Evolutionary conservation across 2,888 invertebrate genomes (phyloP).

Genomic region (Nasonovia ribisnigri): DNA sequence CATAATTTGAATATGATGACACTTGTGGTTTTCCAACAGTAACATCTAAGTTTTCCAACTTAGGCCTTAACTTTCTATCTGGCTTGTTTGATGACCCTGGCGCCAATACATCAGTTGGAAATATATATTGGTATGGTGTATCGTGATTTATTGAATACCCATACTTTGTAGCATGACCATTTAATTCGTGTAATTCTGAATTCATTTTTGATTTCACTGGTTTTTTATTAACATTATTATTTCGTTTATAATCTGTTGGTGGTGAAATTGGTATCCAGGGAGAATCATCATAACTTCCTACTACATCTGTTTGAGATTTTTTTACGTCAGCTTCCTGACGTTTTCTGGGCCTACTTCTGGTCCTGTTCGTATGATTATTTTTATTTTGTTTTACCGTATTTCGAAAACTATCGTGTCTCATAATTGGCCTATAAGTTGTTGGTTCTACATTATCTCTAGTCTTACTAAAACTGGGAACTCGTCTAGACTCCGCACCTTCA

Average conservation of each 20-base stretch:
- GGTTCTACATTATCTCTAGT: conserved; percentile 60
- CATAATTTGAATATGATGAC: neutral
- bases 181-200: conserved; percentile 20
- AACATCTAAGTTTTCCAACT: neutral
- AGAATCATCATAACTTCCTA: conserved; percentile 61
- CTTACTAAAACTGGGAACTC: conserved; percentile 48
- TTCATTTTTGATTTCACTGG: conserved; percentile 36
- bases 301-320: conserved; percentile 26
- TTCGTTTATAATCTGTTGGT: conserved; percentile 56
- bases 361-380: conserved; percentile 26
- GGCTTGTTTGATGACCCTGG: conserved; percentile 5
- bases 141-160: conserved; percentile 55
- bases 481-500: conserved; percentile 49
- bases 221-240: conserved; percentile 31
- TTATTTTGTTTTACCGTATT: neutral
- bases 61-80: conserved; percentile 28
- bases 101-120: conserved; percentile 10
- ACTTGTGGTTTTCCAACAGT: neutral
- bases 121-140: conserved; percentile 44
- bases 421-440: conserved; percentile 63
- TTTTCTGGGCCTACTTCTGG: conserved; percentile 40
- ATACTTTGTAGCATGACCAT: conserved; percentile 38
- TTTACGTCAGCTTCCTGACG: neutral
- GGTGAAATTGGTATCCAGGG: conserved; percentile 66
- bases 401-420: conserved; percentile 4